phyloP scores from a whole-genome alignment of 2,113 vertebrate species.

The Entelurus aequoreus region DNA sequence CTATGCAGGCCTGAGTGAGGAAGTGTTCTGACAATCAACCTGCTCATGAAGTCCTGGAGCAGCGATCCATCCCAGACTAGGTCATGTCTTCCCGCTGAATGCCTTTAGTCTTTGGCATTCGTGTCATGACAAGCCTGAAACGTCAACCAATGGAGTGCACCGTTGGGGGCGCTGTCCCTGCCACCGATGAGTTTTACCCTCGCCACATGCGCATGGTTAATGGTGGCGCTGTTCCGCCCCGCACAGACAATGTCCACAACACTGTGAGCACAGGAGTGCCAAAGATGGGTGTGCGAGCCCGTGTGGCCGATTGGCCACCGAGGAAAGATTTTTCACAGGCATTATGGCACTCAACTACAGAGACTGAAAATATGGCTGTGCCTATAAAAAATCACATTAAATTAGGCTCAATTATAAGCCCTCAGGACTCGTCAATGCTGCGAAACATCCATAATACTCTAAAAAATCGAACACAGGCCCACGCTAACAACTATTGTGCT shows the following conservation, averaged over 20 bases:
- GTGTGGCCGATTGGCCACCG: slow-evolving; percentile 94
- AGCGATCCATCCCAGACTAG: slow-evolving; percentile 32
- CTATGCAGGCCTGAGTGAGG: slow-evolving; percentile 36
- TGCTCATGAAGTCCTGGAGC: slow-evolving; percentile 51
- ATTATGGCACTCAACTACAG: slow-evolving; percentile 51
- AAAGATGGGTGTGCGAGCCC: slow-evolving; percentile 94
- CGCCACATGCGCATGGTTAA: slow-evolving; percentile 85
- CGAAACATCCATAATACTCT: slow-evolving; percentile 91
- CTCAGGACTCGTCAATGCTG: slow-evolving; percentile 88
- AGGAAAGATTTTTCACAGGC: slow-evolving; percentile 78
- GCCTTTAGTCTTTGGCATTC: slow-evolving; percentile 65
- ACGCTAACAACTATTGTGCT: slow-evolving; percentile 67
- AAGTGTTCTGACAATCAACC: slow-evolving; percentile 43
- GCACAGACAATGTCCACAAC: slow-evolving; percentile 80
- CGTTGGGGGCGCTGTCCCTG: slow-evolving; percentile 79
- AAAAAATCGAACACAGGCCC: slow-evolving; percentile 79
- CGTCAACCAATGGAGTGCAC: slow-evolving; percentile 85
- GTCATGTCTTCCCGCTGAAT: slow-evolving; percentile 59
- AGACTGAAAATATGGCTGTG: slow-evolving; percentile 45
- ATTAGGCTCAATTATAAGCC: slow-evolving; percentile 77
- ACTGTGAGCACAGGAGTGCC: slow-evolving; percentile 85
- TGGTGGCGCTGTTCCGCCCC: slow-evolving; percentile 75
- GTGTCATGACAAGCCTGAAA: slow-evolving; percentile 91
- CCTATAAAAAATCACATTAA: slow-evolving; percentile 62
- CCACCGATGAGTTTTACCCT: slow-evolving; percentile 90